Conservation (phyloP, 1,140 invertebrate genomes). For the Tetragnatha versicolor region DNA sequence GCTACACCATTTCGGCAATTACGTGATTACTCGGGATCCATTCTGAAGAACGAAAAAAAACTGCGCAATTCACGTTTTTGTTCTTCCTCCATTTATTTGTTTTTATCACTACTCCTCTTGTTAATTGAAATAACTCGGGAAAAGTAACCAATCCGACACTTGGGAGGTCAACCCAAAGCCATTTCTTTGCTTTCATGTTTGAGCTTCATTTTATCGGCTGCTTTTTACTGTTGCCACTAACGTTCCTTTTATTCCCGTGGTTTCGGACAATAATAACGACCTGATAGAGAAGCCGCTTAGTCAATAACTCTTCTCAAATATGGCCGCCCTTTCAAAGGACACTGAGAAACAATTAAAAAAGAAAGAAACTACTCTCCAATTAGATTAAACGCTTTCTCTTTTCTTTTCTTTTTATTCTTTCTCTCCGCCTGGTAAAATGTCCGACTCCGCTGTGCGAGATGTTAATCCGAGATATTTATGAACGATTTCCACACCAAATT, state of each 20-base stretch:
- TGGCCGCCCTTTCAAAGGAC: slow-evolving; percentile 38
- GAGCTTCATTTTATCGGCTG: neutral
- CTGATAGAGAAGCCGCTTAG: slow-evolving; percentile 47
- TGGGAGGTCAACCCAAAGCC: slow-evolving; percentile 35
- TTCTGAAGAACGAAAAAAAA: too few species aligned
- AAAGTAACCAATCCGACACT: slow-evolving; percentile 36
- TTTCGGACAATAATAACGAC: slow-evolving; percentile 46
- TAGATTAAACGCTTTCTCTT: slow-evolving; percentile 41
- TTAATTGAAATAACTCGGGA: slow-evolving; percentile 48
- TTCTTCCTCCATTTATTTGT: too few species aligned
- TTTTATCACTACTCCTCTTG: too few species aligned
- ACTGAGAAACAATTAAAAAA: slow-evolving; percentile 32
- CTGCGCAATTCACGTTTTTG: too few species aligned
- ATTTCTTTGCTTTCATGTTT: slow-evolving; percentile 4
- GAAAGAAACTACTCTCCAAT: slow-evolving; percentile 38
- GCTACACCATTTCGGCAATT: neutral
- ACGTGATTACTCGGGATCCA: too few species aligned
- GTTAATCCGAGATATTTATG: slow-evolving; percentile 53
- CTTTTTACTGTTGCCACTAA: slow-evolving; percentile 28
- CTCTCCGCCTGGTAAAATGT: neutral
- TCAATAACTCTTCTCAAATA: slow-evolving; percentile 49
- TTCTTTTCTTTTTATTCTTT: slow-evolving; percentile 10
- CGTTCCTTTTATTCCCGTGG: slow-evolving; percentile 21
- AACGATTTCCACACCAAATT: slow-evolving; percentile 49
- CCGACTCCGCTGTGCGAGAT: slow-evolving; percentile 31